phyloP scores from a whole-genome alignment of 2,888 invertebrate genomes.

The Pherbina coryleti region DNA sequence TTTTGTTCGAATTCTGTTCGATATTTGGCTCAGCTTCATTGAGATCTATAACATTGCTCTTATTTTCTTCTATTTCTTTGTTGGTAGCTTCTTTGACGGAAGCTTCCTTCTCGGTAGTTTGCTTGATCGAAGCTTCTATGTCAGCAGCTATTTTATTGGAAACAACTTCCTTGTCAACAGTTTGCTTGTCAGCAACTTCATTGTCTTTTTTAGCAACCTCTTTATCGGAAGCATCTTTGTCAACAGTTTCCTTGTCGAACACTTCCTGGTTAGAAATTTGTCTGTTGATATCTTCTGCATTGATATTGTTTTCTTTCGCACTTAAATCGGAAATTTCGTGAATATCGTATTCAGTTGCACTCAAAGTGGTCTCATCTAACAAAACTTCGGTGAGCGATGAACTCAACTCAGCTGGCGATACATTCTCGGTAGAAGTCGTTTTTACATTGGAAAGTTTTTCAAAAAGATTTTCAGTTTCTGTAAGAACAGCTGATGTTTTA shows the following conservation, averaged over 20 bases:
- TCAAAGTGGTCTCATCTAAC: neutral
- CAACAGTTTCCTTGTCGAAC: neutral
- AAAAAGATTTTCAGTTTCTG: conserved; percentile 55
- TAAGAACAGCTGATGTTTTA: conserved; percentile 48
- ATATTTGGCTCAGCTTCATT: neutral
- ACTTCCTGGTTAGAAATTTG: neutral
- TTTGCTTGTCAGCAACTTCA: conserved; percentile 35
- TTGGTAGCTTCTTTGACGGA: neutral
- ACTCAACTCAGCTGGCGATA: too few relatives aligned
- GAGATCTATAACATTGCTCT: neutral
- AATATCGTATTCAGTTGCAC: neutral
- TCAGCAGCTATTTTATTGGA: neutral
- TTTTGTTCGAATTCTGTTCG: neutral
- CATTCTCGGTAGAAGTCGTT: conserved; percentile 35
- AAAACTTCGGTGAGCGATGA: neutral
- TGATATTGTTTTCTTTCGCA: neutral
- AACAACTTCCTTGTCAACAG: conserved; percentile 23
- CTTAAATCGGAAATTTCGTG: neutral
- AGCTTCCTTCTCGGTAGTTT: neutral
- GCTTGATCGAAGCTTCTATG: neutral
- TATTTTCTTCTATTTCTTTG: neutral
- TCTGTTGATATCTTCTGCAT: neutral
- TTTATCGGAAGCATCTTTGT: conserved; percentile 2
- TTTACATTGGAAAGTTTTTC: conserved; percentile 54
- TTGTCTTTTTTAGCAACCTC: conserved; percentile 31